Conservation (phyloP, 2,888 invertebrate species). For the Eupithecia subumbrata region DNA sequence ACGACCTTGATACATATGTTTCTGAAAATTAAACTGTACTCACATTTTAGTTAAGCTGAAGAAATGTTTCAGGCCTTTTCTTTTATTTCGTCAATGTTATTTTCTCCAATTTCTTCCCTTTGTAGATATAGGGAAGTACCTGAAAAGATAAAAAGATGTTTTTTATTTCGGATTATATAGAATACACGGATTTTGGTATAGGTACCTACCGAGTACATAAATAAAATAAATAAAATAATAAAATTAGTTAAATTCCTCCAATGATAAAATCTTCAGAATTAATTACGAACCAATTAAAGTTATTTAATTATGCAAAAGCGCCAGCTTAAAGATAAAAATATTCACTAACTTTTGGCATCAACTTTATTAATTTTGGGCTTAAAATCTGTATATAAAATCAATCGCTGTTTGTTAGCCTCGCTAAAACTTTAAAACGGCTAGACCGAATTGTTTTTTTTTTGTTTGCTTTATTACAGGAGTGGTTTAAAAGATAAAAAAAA, state of each 20-base stretch:
- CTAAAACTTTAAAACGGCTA: too few species aligned
- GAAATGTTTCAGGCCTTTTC: background rate
- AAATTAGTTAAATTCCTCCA: background rate
- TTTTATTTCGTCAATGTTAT: background rate
- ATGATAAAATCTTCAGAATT: slow-evolving; percentile 39
- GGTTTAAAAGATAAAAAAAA: too few species aligned
- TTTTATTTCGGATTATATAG: background rate
- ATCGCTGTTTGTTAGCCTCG: too few species aligned
- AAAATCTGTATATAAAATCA: background rate
- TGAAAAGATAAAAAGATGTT: background rate
- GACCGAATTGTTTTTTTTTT: too few species aligned
- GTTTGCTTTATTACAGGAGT: too few species aligned
- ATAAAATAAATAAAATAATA: background rate
- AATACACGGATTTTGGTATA: background rate
- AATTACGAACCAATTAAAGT: slow-evolving; percentile 47
- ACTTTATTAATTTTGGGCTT: slow-evolving; percentile 38
- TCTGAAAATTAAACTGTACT: background rate
- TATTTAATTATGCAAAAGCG: slow-evolving; percentile 43
- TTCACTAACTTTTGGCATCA: slow-evolving; percentile 38
- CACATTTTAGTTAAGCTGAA: background rate
- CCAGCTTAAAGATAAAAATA: slow-evolving; percentile 41
- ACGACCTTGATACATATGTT: background rate
- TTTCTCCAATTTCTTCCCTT: background rate
- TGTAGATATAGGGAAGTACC: background rate
- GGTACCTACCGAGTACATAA: background rate